These are phyloP conservation scores for Ophonus ardosiacus DNA, from an alignment of 2,888 invertebrate species.

Conservation along the genomic window DNA sequence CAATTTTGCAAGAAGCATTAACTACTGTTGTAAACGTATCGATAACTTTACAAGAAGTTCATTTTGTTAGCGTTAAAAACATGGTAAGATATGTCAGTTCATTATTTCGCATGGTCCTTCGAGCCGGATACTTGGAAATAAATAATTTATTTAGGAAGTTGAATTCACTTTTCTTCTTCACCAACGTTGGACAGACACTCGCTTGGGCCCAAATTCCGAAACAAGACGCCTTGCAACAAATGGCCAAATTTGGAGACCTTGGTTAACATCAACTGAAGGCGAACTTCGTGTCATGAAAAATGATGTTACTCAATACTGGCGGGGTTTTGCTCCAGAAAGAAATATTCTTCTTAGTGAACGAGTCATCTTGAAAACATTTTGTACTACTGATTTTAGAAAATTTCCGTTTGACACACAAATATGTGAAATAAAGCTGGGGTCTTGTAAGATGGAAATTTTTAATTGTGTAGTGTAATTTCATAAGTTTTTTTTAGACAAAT, in stretches of 20 bases:
- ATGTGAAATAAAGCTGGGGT: slow-evolving; percentile 70
- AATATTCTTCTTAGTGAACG: slow-evolving; percentile 70
- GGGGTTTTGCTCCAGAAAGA: slow-evolving; percentile 70
- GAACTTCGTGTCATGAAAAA: slow-evolving; percentile 61
- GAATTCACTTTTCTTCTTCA: slow-evolving; percentile 68
- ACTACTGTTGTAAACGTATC: slow-evolving; percentile 69
- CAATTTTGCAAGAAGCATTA: slow-evolving; percentile 66
- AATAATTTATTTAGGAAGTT: slow-evolving; percentile 66
- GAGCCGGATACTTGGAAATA: slow-evolving; percentile 1
- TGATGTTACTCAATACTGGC: slow-evolving; percentile 70
- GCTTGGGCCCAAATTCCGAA: slow-evolving; percentile 68
- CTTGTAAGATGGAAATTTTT: slow-evolving; percentile 68
- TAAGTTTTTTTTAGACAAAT: slow-evolving; percentile 68
- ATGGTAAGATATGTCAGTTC: slow-evolving; percentile 68
- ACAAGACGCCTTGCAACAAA: slow-evolving; percentile 69
- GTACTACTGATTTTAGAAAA: slow-evolving; percentile 68
- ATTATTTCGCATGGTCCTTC: too few species aligned
- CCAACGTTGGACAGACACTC: slow-evolving; percentile 70
- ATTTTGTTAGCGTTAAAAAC: slow-evolving; percentile 65
- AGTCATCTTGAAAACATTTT: slow-evolving; percentile 66
- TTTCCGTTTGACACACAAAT: slow-evolving; percentile 71
- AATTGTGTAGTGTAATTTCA: not conserved
- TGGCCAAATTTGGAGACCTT: slow-evolving; percentile 71
- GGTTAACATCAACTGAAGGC: slow-evolving; percentile 69
- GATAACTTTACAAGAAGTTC: slow-evolving; percentile 67